A percentile compares a stretch with the other conserved stretches of the same genome.
Evolutionary conservation across 1,140 invertebrate species (phyloP).

Genomic region (Holcopasites calliopsidis): DNA sequence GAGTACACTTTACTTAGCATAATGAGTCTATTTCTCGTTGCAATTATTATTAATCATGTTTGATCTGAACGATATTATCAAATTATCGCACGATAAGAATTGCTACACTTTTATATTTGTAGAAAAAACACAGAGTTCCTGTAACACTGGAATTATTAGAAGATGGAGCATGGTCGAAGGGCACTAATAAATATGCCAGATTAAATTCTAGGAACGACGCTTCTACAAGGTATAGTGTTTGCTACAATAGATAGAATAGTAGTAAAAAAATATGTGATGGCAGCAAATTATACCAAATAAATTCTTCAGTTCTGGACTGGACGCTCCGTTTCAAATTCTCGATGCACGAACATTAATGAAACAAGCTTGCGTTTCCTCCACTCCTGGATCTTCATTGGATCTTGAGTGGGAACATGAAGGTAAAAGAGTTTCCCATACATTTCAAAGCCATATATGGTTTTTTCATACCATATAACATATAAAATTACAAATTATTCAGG

Average conservation of each 20-base stretch:
- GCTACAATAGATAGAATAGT: not conserved
- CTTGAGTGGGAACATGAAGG: conserved; percentile 83
- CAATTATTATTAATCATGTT: not conserved
- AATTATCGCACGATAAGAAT: not conserved
- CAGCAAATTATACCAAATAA: not conserved
- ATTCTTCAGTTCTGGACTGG: conserved; percentile 72
- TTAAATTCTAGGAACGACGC: conserved; percentile 69
- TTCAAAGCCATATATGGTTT: not conserved
- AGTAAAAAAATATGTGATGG: not conserved
- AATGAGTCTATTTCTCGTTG: conserved; percentile 1
- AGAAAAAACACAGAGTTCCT: conserved; percentile 69
- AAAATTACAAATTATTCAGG: conserved; percentile 42
- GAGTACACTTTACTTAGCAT: conserved; percentile 5
- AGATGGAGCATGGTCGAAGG: conserved; percentile 74
- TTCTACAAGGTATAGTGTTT: conserved; percentile 65
- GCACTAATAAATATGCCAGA: conserved; percentile 75
- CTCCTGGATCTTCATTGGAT: conserved; percentile 81
- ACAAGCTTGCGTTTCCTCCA: conserved; percentile 74
- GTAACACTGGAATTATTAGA: conserved; percentile 77
- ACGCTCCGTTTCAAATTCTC: conserved; percentile 78
- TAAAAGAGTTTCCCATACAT: conserved; percentile 44
- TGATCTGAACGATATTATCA: not conserved
- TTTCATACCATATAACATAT: not conserved
- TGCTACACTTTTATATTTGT: conserved; percentile 18
- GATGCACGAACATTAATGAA: conserved; percentile 78